phyloP scores from a whole-genome alignment of 2,888 invertebrate genomes.

The Ochropacha duplaris region DNA sequence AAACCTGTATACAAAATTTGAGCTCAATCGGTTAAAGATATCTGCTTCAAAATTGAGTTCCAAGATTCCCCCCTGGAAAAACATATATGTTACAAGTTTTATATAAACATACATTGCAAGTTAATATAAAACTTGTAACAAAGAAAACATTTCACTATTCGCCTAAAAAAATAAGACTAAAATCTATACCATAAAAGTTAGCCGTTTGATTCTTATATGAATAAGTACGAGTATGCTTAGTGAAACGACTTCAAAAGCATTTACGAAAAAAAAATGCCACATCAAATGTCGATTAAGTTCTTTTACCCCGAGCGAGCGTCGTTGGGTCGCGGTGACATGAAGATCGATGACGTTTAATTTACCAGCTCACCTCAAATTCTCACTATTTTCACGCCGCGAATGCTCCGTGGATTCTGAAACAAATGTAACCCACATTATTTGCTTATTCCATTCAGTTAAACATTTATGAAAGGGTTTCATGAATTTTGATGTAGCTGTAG shows the following conservation, averaged over 20 bases:
- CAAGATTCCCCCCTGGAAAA: no score
- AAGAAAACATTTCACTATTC: background rate
- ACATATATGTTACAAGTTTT: no score
- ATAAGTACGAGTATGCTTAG: background rate
- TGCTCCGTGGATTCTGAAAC: conserved; percentile 55
- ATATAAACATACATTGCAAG: no score
- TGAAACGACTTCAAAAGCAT: conserved; percentile 8
- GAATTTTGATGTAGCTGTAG: no score
- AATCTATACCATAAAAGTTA: background rate
- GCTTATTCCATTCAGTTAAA: background rate
- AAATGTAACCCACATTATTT: conserved; percentile 22
- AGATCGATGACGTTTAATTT: conserved; percentile 25
- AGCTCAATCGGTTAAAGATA: no score
- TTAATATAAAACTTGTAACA: no score
- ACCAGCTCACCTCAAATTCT: conserved; percentile 67
- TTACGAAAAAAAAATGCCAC: conserved; percentile 34
- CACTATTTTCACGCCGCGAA: conserved; percentile 37
- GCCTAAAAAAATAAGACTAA: background rate
- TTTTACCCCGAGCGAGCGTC: conserved; percentile 20
- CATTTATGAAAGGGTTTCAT: background rate
- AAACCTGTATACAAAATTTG: no score
- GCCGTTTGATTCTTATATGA: background rate
- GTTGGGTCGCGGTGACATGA: conserved; percentile 11
- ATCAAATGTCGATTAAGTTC: conserved; percentile 52
- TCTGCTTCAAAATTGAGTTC: no score